phyloP scores from a whole-genome alignment of 2,797 vertebrate species.

The Acipenser ruthenus region DNA sequence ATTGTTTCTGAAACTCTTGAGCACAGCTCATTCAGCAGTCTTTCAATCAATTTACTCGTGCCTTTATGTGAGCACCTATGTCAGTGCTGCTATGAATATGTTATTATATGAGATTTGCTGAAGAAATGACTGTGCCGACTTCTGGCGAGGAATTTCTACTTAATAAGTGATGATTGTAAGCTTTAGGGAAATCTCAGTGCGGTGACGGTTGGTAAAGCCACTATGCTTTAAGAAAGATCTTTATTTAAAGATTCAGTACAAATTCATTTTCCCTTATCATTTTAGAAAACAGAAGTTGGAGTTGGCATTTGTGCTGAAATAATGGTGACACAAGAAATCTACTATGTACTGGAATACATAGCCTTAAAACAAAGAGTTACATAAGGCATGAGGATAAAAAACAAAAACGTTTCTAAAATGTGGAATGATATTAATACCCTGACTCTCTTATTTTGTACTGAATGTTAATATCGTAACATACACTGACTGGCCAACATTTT shows the following conservation, averaged over 20 bases:
- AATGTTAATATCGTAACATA: too few relatives aligned
- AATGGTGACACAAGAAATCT: constrained; percentile 18
- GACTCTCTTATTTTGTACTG: too few relatives aligned
- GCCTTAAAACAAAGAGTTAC: constrained; percentile 22
- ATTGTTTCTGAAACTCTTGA: constrained; percentile 33
- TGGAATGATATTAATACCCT: too few relatives aligned
- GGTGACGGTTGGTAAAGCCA: constrained; percentile 63
- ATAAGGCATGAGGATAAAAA: neutral
- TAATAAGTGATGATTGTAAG: constrained; percentile 79
- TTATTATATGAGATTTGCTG: constrained; percentile 32
- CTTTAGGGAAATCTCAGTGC: constrained; percentile 72
- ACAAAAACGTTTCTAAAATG: too few relatives aligned
- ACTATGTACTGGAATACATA: constrained; percentile 27
- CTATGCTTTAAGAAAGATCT: constrained; percentile 62
- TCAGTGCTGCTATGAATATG: constrained; percentile 25
- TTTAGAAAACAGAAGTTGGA: constrained; percentile 17
- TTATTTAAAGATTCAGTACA: constrained; percentile 60
- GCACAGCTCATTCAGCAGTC: constrained; percentile 37
- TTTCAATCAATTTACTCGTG: constrained; percentile 35
- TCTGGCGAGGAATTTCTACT: constrained; percentile 21
- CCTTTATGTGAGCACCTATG: constrained; percentile 22
- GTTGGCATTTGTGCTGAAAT: constrained; percentile 26
- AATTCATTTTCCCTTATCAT: constrained; percentile 57
- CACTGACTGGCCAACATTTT: too few relatives aligned
- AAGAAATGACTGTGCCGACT: constrained; percentile 13